Base-by-base conservation (phyloP, 2,113 vertebrate genomes). In the Corvus moneduloides region DNA sequence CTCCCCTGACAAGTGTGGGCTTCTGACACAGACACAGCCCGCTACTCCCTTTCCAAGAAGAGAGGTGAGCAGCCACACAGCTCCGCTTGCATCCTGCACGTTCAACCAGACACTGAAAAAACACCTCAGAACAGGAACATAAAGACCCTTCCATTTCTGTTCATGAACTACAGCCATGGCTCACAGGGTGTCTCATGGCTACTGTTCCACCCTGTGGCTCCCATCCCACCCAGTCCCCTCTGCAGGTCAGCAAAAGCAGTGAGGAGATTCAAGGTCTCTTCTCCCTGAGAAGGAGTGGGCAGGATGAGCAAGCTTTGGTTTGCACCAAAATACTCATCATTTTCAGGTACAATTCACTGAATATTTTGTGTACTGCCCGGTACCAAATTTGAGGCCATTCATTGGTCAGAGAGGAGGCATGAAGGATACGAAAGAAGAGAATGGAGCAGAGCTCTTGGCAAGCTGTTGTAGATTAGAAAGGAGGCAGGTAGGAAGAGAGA, bases 81-180 rank as follows among this genome's bases (percentile, higher is more conserved):
- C 67, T 80, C 46, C 4, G 0, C 24, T 39, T 43, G 48, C 44
- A 33, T 28, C 51, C 33, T n/a, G 18, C 15, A 10, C 0, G 1
- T 24, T 32, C 72, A 62, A 17, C 41, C 16, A 48, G 30, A 21
- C 4, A 2, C 33, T 39, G 76, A 51, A 30, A 76, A 51, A 66
- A 77, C 43, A 37, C 21, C 16, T 9, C 48, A 84, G 44, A 61
- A 71, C 22, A 58, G n/a, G 27, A 87, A 68, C n/a, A 20, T 39
- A 39, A 61, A 81, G 66, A 62, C 18, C 17, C 14, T 72, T 82
- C 48, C 11, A 2, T 11, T 84, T 61, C 39, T 49, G 23, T 67
- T 23, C 33, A 9, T 11, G 54, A 23, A 24, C 43, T 35, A 68
- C 62, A 79, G 44, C 54, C 20, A 30, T n/a, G 21, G 72, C 15